These are phyloP conservation scores for Himalopsyche kuldschensis DNA, from an alignment of 2,888 invertebrate species.

Conservation along the genomic window DNA sequence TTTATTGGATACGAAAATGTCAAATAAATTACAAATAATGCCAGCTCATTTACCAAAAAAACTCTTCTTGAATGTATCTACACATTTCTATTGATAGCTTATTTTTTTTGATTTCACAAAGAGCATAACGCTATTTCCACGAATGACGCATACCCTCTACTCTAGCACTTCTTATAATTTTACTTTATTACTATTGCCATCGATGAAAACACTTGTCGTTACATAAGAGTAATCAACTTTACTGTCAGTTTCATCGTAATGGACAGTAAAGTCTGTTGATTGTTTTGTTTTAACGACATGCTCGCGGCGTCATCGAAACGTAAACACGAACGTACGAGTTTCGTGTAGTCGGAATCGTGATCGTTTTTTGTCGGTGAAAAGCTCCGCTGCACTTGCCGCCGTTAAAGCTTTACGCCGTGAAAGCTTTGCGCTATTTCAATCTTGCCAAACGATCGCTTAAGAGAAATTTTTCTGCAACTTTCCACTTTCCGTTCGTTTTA, in stretches of 20 bases:
- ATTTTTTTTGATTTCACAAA: too few species aligned
- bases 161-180: too few species aligned
- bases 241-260: background rate
- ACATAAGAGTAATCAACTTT: background rate
- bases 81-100: too few species aligned
- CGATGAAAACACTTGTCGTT: too few species aligned
- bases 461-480: background rate
- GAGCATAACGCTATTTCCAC: too few species aligned
- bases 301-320: background rate
- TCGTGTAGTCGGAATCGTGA: background rate
- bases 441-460: background rate
- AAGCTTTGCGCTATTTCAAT: background rate
- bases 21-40: too few species aligned
- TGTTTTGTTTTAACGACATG: background rate
- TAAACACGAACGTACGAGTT: background rate
- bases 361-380: background rate
- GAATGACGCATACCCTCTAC: too few species aligned
- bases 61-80: too few species aligned
- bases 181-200: too few species aligned
- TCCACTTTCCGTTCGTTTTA: background rate
- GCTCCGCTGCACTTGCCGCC: background rate
- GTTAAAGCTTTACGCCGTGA: background rate
- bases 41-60: too few species aligned
- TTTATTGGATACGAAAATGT: too few species aligned
- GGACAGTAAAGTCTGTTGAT: background rate